Conservation (phyloP, 2,113 vertebrate species). For the Hassar affinis region DNA sequence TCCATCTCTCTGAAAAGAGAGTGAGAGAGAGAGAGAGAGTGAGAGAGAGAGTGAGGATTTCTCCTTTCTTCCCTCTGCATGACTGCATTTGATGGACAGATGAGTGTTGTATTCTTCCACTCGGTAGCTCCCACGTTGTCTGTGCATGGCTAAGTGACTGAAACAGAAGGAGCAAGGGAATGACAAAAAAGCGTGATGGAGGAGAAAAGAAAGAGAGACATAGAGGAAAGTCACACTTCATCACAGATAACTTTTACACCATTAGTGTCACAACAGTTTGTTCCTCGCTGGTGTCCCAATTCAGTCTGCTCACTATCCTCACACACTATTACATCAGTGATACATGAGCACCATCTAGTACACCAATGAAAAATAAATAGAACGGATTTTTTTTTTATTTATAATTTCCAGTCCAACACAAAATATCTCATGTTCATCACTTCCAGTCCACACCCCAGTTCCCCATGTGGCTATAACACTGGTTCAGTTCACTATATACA, state of each 20-base stretch:
- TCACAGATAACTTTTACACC: conserved; percentile 34
- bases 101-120: conserved; percentile 42
- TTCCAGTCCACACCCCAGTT: too few species aligned
- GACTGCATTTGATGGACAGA: conserved; percentile 46
- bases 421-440: too few species aligned
- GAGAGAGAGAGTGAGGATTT: background rate
- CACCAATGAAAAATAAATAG: too few species aligned
- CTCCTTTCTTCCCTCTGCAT: conserved; percentile 27
- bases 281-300: conserved; percentile 27
- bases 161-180: conserved; percentile 4
- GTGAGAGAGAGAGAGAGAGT: background rate
- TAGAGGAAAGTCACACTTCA: background rate
- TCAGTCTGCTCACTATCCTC: conserved; percentile 6
- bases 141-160: conserved; percentile 40
- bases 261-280: conserved; percentile 46
- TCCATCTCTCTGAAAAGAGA: background rate
- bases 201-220: background rate
- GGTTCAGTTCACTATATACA: too few species aligned
- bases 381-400: too few species aligned
- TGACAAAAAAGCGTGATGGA: background rate
- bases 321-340: background rate
- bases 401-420: too few species aligned
- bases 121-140: conserved; percentile 36
- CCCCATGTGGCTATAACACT: too few species aligned
- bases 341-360: too few species aligned